Percentiles rank a stretch among this genome's conserved stretches.
phyloP scores from a whole-genome alignment of 2,888 invertebrate species.

The Tetanocera ferruginea region DNA sequence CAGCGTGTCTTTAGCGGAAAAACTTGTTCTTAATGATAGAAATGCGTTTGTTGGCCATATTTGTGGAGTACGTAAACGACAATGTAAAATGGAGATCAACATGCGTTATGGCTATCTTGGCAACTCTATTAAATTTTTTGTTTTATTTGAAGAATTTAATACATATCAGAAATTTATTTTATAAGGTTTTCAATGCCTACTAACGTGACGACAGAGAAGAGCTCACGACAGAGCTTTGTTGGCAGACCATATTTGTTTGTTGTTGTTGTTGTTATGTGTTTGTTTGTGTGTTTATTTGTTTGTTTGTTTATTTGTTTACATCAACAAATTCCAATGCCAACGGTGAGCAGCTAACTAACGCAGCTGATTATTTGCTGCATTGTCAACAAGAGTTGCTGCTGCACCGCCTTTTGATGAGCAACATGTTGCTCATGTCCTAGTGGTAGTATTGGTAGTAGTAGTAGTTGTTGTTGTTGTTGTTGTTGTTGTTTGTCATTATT shows the following conservation, averaged over 20 bases:
- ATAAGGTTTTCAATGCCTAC: not conserved
- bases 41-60: not conserved
- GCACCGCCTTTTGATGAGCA: not conserved
- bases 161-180: not conserved
- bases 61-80: not conserved
- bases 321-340: no score
- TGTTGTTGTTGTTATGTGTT: not conserved
- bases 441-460: not conserved
- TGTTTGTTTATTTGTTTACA: no score
- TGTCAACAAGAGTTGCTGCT: not conserved
- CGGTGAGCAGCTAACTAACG: not conserved
- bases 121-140: no score
- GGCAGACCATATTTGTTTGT: not conserved
- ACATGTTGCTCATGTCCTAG: not conserved
- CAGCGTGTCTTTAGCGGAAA: not conserved
- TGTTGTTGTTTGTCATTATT: not conserved
- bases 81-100: not conserved
- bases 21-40: not conserved
- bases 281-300: no score
- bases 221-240: not conserved
- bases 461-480: not conserved
- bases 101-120: no score
- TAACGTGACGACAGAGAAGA: not conserved
- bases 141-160: not conserved
- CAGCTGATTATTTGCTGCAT: conserved; percentile 1